Percentiles rank a stretch among this genome's conserved stretches.
Evolutionary conservation across 92 coral and sea anemone species (phyloP).

Genomic region (Nematostella vectensis): DNA sequence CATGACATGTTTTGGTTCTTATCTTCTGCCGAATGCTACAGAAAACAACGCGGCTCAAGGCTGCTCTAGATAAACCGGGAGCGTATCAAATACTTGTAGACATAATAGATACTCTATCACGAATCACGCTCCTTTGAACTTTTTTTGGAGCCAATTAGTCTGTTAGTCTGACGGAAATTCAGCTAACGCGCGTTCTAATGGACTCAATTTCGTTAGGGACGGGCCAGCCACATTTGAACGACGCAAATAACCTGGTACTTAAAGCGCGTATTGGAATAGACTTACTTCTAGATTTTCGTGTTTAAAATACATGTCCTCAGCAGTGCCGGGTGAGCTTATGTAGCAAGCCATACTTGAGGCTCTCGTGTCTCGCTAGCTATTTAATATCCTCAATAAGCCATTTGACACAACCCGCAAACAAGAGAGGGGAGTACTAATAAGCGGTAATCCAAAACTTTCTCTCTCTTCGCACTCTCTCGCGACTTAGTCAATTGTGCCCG

Average conservation of each 20-base stretch:
- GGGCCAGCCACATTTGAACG: too few relatives aligned
- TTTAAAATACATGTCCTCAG: too few relatives aligned
- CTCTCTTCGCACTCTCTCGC: slow-evolving; percentile 27
- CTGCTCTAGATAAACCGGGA: slow-evolving; percentile 9
- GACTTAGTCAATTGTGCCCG: too few relatives aligned
- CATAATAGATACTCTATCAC: slow-evolving; percentile 15
- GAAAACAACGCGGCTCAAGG: slow-evolving; percentile 12
- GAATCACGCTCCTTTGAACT: slow-evolving; percentile 3
- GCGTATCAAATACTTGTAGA: slow-evolving; percentile 17
- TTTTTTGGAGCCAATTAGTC: slow-evolving; percentile 26
- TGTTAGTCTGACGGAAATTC: slow-evolving; percentile 14
- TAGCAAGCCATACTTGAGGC: slow-evolving; percentile 10
- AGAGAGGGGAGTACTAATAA: slow-evolving; percentile 14
- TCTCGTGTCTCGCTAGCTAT: slow-evolving; percentile 10
- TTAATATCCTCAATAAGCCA: slow-evolving; percentile 30
- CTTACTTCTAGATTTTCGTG: too few relatives aligned
- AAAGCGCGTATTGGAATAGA: too few relatives aligned
- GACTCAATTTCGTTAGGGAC: too few relatives aligned
- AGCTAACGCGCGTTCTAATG: slow-evolving; percentile 16
- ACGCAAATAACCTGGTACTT: too few relatives aligned
- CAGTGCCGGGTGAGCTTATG: too few relatives aligned
- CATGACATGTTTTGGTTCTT: slow-evolving; percentile 21
- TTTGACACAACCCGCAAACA: slow-evolving; percentile 22
- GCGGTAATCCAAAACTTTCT: slow-evolving; percentile 23
- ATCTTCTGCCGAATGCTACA: slow-evolving; percentile 8